A percentile compares a stretch with the other conserved stretches of the same genome.
Evolutionary conservation across 2,113 vertebrate species (phyloP).

Genomic region (Sylvietta virens): DNA sequence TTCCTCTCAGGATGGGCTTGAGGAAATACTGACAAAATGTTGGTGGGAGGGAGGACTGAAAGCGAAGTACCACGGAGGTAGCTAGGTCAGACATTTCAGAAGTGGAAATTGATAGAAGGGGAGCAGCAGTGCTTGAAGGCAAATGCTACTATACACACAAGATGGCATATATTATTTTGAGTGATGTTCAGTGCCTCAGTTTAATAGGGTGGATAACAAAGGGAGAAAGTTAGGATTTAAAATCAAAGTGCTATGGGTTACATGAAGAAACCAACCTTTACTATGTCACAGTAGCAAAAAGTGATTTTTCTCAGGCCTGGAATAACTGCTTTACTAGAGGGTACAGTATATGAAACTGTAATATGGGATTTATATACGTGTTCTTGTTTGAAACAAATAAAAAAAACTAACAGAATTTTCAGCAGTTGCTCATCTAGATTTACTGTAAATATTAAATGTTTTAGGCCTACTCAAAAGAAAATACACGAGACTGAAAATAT

Average conservation of each 20-base stretch:
- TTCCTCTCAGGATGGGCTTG: not conserved
- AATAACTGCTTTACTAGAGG: not conserved
- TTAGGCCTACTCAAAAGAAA: not conserved
- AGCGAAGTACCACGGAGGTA: not conserved
- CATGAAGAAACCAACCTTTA: not conserved
- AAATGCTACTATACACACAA: not conserved
- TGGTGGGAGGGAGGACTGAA: not conserved
- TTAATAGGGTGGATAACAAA: constrained; percentile 33
- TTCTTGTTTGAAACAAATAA: not conserved
- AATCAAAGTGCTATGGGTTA: not conserved
- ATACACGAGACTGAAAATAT: not conserved
- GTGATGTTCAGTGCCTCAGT: not conserved
- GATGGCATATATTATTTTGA: constrained; percentile 22
- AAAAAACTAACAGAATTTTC: not conserved
- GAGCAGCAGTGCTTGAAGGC: constrained; percentile 33
- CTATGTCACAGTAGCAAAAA: not conserved
- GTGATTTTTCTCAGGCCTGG: not conserved
- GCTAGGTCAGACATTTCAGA: not conserved
- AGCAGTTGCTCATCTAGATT: not conserved
- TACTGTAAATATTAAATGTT: not conserved
- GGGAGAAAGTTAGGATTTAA: constrained; percentile 39
- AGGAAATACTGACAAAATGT: not conserved
- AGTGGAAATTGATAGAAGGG: not conserved
- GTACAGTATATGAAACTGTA: not conserved
- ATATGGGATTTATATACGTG: not conserved